Base-by-base conservation (phyloP, 2,888 invertebrate species). In the Eristalis intricaria region DNA sequence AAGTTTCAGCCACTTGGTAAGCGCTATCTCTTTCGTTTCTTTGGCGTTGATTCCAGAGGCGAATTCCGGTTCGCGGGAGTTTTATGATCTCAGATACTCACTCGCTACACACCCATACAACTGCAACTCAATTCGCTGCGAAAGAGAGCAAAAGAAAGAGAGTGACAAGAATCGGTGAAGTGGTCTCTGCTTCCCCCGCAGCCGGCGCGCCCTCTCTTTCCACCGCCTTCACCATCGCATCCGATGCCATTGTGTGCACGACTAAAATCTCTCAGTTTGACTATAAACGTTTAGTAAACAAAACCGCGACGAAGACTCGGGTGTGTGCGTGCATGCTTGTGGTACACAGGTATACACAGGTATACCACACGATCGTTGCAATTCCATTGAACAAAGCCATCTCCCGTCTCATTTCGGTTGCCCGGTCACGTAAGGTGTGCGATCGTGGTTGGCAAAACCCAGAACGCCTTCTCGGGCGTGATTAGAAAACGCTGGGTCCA, bases 61-160 rank as follows among this genome's bases (percentile, higher is more conserved):
- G 84, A 87, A 79, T 87, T 87, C 79, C 84, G 75, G 69, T 87
- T 83, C 70, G 78, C 70, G 61, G 71, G 75, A 83, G 83, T 87
- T 83, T 78, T 79, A 87, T 83, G 81, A 78, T 79, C 50, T 69
- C 11, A 32, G 58, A 60, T 60, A 68, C 65, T 75, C 75, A 15
- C 68, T 38, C 69, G 68, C 32, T 56, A 69, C 74, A 68, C 73
- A 63, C 40, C 22, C 40, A 26, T 32, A 63, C 58, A 61, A 70
- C 29, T 32, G 56, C 38, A 29, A 70, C 60, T 68, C 69, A 81
- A 81, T 81, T 86, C 82, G 61, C 77, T 74, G 60, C 56, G 15
- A 66, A 69, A 73, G 63, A 80, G 61, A 19, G 15, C 15, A 35
- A n/a, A 68, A 68, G 50, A 40, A 22, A 26, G 58, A 75, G 38